These are phyloP conservation scores for Dipodomys ordii DNA, from an alignment of 2,113 vertebrate species.

Conservation along the genomic window DNA sequence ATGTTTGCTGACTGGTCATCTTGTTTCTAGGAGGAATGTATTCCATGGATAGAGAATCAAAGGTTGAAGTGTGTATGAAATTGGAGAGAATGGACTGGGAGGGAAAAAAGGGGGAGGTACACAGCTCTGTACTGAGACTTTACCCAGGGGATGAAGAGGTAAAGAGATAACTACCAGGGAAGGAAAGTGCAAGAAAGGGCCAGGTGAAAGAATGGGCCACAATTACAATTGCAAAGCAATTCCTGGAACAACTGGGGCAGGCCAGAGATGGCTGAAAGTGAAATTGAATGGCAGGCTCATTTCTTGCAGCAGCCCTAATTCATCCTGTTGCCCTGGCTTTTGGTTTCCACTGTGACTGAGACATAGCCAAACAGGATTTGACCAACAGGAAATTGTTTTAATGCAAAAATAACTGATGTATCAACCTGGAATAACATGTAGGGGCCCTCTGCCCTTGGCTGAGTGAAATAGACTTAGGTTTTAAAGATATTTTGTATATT, in stretches of 20 bases:
- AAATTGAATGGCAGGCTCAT: not conserved
- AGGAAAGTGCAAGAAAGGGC: not conserved
- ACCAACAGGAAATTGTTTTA: conserved; percentile 67
- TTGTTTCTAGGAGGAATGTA: not conserved
- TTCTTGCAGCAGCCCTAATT: not conserved
- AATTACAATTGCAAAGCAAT: not conserved
- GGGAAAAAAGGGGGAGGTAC: not conserved
- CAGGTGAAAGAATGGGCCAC: not conserved
- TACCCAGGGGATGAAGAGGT: not conserved
- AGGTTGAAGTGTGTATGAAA: not conserved
- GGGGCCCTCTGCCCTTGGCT: not conserved
- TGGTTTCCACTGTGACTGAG: conserved; percentile 67
- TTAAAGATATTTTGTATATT: conserved; percentile 23
- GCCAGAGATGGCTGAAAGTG: not conserved
- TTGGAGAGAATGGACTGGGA: not conserved
- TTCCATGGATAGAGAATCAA: not conserved
- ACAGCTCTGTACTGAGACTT: not conserved
- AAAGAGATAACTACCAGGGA: not conserved
- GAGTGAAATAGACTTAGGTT: not conserved
- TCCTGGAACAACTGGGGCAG: not conserved
- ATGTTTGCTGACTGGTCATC: not conserved
- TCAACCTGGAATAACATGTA: conserved; percentile 49
- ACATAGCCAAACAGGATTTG: conserved; percentile 78
- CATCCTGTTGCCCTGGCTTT: conserved; percentile 49
- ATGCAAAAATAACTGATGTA: conserved; percentile 72